Conservation (phyloP, 2,888 invertebrate species). For the Drosophila testacea region DNA sequence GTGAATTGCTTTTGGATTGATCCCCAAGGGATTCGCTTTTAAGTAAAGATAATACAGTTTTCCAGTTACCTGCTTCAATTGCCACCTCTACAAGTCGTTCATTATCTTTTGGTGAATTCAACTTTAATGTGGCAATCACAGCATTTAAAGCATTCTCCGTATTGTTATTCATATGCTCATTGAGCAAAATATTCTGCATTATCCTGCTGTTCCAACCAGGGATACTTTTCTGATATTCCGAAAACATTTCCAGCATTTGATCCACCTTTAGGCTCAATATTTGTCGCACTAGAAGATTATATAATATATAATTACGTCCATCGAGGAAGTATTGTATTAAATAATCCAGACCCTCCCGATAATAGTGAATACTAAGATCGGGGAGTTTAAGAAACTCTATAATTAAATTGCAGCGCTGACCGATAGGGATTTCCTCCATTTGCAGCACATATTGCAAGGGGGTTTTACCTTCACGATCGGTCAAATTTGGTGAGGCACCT, state of each 20-base stretch:
- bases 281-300: constrained; percentile 64
- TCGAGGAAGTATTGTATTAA: not conserved
- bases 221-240: not conserved
- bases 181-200: not conserved
- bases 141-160: not conserved
- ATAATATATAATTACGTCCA: not conserved
- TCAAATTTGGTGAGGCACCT: constrained; percentile 79
- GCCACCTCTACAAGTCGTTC: not conserved
- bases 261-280: constrained; percentile 54
- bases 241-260: constrained; percentile 44
- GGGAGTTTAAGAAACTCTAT: constrained; percentile 61
- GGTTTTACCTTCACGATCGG: constrained; percentile 78
- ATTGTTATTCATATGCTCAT: not conserved
- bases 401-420: constrained; percentile 59
- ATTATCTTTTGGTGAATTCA: not conserved
- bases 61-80: not conserved
- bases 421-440: constrained; percentile 60
- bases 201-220: not conserved
- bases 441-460: constrained; percentile 75
- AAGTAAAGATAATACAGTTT: not conserved
- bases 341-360: constrained; percentile 65
- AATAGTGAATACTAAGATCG: constrained; percentile 71
- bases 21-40: constrained; percentile 86
- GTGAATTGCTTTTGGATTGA: constrained; percentile 82
- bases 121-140: not conserved